phyloP scores from a whole-genome alignment of 2,113 vertebrate species.

The Mustelus asterias region DNA sequence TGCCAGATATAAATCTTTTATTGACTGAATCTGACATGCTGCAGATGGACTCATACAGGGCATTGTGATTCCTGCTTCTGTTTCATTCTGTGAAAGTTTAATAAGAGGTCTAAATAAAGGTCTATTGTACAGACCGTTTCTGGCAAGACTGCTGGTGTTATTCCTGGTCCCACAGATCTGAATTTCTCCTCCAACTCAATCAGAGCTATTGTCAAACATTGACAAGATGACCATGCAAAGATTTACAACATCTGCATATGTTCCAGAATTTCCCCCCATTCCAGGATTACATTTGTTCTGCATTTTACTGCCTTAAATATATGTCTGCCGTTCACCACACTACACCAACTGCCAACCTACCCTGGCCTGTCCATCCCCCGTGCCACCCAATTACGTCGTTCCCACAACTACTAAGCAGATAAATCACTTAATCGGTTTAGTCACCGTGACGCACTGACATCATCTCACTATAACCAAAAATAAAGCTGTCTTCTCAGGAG shows the following conservation, averaged over 20 bases:
- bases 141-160: constrained; percentile 2
- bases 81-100: constrained; percentile 2
- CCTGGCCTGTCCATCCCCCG: neutral
- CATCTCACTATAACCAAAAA: constrained; percentile 18
- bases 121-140: constrained; percentile 18
- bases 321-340: neutral
- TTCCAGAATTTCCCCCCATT: neutral
- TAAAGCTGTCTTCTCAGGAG: neutral
- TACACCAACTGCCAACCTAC: neutral
- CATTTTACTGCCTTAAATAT: neutral
- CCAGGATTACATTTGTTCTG: neutral
- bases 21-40: constrained; percentile 15
- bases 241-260: neutral
- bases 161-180: neutral
- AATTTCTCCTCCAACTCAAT: neutral
- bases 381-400: neutral
- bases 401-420: neutral
- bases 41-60: constrained; percentile 22
- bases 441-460: constrained; percentile 8
- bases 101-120: constrained; percentile 22
- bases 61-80: constrained; percentile 17
- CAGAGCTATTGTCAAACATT: neutral
- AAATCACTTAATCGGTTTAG: constrained; percentile 28
- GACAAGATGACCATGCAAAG: too few relatives aligned
- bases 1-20: constrained; percentile 30